Percentiles rank a stretch among this genome's conserved stretches.
Evolutionary conservation across 2,797 vertebrate species (phyloP).

Genomic region (Ceyx erithaca): DNA sequence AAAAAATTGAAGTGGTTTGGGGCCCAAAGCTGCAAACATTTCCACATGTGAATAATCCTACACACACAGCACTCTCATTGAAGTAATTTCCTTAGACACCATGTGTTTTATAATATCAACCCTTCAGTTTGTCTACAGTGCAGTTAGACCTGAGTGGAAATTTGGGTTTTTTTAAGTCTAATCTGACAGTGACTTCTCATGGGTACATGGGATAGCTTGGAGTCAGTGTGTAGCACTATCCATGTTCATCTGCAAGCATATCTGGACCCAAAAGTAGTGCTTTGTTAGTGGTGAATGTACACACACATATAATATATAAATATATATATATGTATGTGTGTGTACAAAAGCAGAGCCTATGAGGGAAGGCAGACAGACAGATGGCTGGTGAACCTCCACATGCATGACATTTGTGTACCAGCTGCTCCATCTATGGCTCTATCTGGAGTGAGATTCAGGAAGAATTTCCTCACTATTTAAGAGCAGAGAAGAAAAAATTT

Average conservation of each 20-base stretch:
- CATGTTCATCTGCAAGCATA: neutral
- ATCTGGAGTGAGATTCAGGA: neutral
- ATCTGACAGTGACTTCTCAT: neutral
- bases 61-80: neutral
- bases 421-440: neutral
- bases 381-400: neutral
- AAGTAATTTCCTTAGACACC: neutral
- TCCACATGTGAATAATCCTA: neutral
- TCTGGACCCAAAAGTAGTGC: neutral
- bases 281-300: neutral
- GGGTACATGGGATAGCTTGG: rapidly evolving
- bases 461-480: neutral
- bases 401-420: conserved; percentile 15
- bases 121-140: neutral
- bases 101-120: neutral
- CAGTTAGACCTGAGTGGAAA: neutral
- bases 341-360: neutral
- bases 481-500: neutral
- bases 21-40: conserved; percentile 2
- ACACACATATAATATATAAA: rapidly evolving
- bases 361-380: neutral
- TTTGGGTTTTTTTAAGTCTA: neutral
- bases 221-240: rapidly evolving
- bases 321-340: rapidly evolving
- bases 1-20: conserved; percentile 50